Evolutionary conservation across 2,888 invertebrate species (phyloP).

Genomic region (Cyclophora punctaria): DNA sequence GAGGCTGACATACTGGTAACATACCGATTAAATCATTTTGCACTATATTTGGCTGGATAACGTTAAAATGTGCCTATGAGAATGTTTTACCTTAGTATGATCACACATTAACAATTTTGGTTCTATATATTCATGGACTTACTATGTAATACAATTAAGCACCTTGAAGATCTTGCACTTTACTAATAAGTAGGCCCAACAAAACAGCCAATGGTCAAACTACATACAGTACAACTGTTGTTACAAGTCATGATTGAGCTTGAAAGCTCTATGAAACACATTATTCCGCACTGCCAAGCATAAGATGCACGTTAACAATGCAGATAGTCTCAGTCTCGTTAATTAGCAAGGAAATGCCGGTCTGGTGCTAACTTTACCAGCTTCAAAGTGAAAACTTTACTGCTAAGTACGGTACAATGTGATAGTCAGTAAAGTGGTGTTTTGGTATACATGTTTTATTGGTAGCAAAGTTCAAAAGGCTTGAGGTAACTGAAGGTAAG

Average conservation of each 20-base stretch:
- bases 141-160: no score
- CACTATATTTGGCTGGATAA: no score
- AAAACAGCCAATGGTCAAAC: no score
- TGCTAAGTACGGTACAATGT: constrained; percentile 41
- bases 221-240: no score
- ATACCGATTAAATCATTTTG: no score
- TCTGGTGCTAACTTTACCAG: constrained; percentile 34
- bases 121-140: no score
- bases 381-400: constrained; percentile 40
- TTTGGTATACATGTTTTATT: constrained; percentile 7
- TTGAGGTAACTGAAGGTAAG: no score
- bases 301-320: constrained; percentile 41
- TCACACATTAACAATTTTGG: background rate
- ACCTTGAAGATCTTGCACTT: no score
- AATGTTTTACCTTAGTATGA: no score
- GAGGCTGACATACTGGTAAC: no score
- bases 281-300: constrained; percentile 30
- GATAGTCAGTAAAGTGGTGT: constrained; percentile 26
- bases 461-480: background rate
- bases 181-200: no score
- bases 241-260: background rate
- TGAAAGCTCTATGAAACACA: constrained; percentile 15
- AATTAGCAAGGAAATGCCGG: constrained; percentile 49
- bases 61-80: background rate
- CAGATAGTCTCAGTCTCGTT: constrained; percentile 36